Conservation (phyloP, 2,888 invertebrate species). For the Cerceris ruficornis region DNA sequence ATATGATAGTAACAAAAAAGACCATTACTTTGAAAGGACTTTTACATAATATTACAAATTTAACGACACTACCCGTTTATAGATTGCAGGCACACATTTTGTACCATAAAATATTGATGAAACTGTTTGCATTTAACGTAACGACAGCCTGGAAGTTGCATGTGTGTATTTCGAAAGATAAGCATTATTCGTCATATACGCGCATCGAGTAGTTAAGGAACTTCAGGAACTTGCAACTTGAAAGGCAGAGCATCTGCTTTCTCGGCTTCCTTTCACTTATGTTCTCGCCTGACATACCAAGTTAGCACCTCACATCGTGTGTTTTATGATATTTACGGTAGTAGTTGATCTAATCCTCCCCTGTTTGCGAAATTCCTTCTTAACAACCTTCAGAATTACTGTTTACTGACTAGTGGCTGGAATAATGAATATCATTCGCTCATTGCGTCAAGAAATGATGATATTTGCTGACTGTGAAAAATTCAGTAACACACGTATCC, state of each 20-base stretch:
- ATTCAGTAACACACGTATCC: no score
- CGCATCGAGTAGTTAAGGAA: conserved; percentile 35
- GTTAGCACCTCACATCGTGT: neutral
- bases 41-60: no score
- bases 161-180: conserved; percentile 15
- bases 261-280: conserved; percentile 23
- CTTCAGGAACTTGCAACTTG: conserved; percentile 28
- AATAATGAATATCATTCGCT: no score
- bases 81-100: neutral
- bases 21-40: no score
- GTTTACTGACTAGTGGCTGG: no score
- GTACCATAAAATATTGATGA: conserved; percentile 14
- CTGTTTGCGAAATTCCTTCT: neutral
- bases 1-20: no score
- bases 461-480: no score
- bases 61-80: no score
- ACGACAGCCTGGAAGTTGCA: conserved; percentile 21
- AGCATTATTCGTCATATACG: conserved; percentile 40
- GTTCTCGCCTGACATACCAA: neutral
- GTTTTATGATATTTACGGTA: conserved; percentile 26
- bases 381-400: neutral
- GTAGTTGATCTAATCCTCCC: neutral
- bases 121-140: conserved; percentile 22
- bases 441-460: no score
- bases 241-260: conserved; percentile 39